These are phyloP conservation scores for Keiferia lycopersicella DNA, from an alignment of 2,888 invertebrate genomes.

Conservation along the genomic window DNA sequence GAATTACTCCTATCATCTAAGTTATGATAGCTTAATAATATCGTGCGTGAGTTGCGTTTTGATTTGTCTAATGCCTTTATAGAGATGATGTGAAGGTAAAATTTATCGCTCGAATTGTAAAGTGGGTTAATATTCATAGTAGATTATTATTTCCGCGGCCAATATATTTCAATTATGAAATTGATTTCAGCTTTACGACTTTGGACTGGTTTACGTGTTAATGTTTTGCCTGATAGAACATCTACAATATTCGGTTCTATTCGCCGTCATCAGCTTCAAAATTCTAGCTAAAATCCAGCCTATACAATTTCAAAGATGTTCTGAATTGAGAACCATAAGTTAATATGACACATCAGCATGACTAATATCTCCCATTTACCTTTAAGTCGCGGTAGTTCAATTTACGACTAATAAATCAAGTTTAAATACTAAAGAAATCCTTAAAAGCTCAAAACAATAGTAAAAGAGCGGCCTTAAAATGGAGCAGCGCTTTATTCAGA, in stretches of 20 bases:
- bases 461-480: constrained; percentile 60
- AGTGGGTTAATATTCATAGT: neutral
- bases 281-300: too few species aligned
- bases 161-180: too few species aligned
- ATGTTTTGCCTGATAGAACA: too few species aligned
- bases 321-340: neutral
- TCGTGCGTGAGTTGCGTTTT: neutral
- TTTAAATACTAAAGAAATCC: neutral
- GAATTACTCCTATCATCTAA: constrained; percentile 16
- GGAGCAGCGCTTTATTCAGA: constrained; percentile 71
- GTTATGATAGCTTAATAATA: constrained; percentile 9
- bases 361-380: neutral
- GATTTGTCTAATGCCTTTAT: constrained; percentile 1
- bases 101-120: neutral
- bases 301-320: neutral
- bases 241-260: too few species aligned
- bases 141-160: neutral
- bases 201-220: too few species aligned
- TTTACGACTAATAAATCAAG: neutral
- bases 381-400: neutral
- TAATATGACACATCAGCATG: neutral
- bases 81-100: neutral
- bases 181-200: too few species aligned
- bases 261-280: too few species aligned
- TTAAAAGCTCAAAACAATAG: constrained; percentile 45